Evolutionary conservation across 2,888 invertebrate species (phyloP).

Genomic region (Therioaphis trifolii): DNA sequence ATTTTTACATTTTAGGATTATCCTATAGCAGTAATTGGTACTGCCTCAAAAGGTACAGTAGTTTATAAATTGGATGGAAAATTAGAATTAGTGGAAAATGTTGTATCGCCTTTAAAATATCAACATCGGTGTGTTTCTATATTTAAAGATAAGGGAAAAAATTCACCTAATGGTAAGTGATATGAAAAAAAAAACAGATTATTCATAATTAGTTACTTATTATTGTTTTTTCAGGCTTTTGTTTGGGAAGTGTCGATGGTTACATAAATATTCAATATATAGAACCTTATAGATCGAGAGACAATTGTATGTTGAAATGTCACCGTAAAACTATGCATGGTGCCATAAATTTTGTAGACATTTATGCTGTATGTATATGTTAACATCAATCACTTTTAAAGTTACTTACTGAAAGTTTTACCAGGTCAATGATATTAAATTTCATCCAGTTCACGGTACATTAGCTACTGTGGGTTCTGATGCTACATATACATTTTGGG

Average conservation of each 20-base stretch:
- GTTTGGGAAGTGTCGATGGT: conserved; percentile 95
- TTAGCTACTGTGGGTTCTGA: conserved; percentile 97
- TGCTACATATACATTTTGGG: conserved; percentile 98
- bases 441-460: conserved; percentile 97
- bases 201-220: background rate
- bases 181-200: background rate
- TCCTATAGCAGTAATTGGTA: conserved; percentile 98
- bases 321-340: conserved; percentile 84
- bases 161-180: conserved; percentile 74
- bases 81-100: conserved; percentile 91
- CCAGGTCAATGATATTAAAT: conserved; percentile 91
- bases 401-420: conserved; percentile 43
- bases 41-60: conserved; percentile 89
- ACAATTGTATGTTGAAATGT: conserved; percentile 99
- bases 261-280: conserved; percentile 98
- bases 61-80: conserved; percentile 95
- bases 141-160: conserved; percentile 93
- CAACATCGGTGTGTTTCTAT: conserved; percentile 96
- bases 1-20: conserved; percentile 83
- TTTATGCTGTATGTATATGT: conserved; percentile 73
- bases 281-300: conserved; percentile 92
- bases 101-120: conserved; percentile 92
- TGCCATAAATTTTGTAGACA: conserved; percentile 83
- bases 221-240: conserved; percentile 76
- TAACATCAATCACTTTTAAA: background rate